A percentile compares a stretch with the other conserved stretches of the same genome.
phyloP scores from a whole-genome alignment of 2,888 invertebrate species.

The Trichogramma dendrolimi region DNA sequence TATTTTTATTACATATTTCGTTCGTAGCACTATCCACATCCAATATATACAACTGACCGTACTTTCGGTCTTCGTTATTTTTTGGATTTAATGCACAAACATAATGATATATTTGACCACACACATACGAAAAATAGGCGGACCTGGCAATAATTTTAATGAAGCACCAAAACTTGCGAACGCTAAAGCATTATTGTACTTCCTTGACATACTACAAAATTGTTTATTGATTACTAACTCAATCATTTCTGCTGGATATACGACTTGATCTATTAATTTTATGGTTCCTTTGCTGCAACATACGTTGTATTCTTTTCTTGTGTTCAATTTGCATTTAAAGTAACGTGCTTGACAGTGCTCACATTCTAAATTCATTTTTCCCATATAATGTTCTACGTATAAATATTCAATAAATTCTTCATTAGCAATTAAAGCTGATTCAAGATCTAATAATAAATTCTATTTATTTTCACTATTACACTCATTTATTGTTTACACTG shows the following conservation, averaged over 20 bases:
- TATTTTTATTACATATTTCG: conserved; percentile 10
- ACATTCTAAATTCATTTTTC: conserved; percentile 8
- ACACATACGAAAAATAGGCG: not conserved
- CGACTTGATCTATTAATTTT: not conserved
- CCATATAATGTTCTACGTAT: conserved; percentile 2
- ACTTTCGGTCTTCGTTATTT: not conserved
- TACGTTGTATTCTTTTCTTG: conserved; percentile 1
- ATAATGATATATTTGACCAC: conserved; percentile 5
- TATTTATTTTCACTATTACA: not conserved
- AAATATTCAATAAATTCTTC: conserved; percentile 1
- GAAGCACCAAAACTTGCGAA: conserved; percentile 3
- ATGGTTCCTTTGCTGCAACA: conserved; percentile 4
- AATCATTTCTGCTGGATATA: conserved; percentile 1
- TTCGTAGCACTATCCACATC: conserved; percentile 1
- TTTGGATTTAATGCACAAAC: conserved; percentile 1
- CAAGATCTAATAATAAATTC: too few relatives aligned
- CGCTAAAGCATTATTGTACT: conserved; percentile 3
- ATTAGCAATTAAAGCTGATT: not conserved
- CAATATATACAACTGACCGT: conserved; percentile 4
- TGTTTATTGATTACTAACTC: not conserved
- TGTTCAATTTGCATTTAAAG: conserved; percentile 4
- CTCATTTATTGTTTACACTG: not conserved
- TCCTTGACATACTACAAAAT: too few relatives aligned
- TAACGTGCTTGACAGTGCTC: conserved; percentile 7
- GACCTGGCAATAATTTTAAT: too few relatives aligned